These are phyloP conservation scores for Caenorhabditis zanzibari DNA, from an alignment of 2,888 invertebrate genomes.

Conservation along the genomic window DNA sequence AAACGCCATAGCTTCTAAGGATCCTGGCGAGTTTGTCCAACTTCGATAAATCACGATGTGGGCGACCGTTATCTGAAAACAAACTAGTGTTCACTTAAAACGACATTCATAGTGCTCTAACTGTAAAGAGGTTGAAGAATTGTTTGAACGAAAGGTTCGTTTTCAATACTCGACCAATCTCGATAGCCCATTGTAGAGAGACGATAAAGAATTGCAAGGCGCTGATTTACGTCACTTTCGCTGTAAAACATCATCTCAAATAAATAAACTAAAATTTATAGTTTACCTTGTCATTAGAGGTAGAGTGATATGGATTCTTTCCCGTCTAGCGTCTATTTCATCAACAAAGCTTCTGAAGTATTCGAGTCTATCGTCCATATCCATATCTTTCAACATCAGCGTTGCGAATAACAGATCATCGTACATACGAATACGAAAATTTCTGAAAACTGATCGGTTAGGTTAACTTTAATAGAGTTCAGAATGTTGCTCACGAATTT, in stretches of 20 bases:
- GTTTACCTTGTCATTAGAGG: constrained; percentile 68
- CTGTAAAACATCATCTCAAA: constrained; percentile 43
- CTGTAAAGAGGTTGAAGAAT: constrained; percentile 72
- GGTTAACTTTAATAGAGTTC: neutral
- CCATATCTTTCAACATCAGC: constrained; percentile 69
- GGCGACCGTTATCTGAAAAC: constrained; percentile 51
- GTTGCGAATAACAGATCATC: constrained; percentile 71
- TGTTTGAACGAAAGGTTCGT: constrained; percentile 43
- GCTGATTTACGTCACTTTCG: constrained; percentile 52
- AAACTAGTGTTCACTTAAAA: neutral
- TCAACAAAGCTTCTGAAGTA: constrained; percentile 72
- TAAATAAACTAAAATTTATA: neutral
- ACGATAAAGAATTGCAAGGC: constrained; percentile 70
- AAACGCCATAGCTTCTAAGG: constrained; percentile 69
- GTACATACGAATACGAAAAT: constrained; percentile 66
- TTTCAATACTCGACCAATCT: constrained; percentile 66
- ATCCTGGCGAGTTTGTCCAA: constrained; percentile 60
- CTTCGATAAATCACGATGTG: constrained; percentile 37
- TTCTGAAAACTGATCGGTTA: neutral
- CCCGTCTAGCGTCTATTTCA: constrained; percentile 71
- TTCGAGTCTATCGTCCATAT: constrained; percentile 66
- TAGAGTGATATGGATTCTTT: constrained; percentile 73
- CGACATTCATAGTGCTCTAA: neutral
- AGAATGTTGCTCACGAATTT: constrained; percentile 23
- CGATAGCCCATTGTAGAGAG: constrained; percentile 69